Evolutionary conservation across 1,140 invertebrate species (phyloP).

Genomic region (Drosophila busckii): DNA sequence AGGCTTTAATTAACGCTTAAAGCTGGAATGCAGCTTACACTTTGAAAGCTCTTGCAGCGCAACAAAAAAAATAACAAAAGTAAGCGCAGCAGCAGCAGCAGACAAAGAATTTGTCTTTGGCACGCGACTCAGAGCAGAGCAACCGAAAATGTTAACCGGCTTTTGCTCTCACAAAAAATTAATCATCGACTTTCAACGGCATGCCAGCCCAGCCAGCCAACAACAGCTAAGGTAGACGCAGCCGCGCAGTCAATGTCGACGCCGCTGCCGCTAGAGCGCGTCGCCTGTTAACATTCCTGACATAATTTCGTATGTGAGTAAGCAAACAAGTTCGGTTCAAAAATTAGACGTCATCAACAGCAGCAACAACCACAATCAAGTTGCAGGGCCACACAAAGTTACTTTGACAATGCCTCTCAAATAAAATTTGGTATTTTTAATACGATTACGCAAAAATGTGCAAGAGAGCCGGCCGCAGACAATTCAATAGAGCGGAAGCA

Average conservation of each 20-base stretch:
- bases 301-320: conserved; percentile 73
- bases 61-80: neutral
- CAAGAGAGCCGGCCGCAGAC: conserved; percentile 12
- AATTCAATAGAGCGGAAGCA: conserved; percentile 39
- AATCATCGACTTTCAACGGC: conserved; percentile 54
- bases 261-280: conserved; percentile 8
- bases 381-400: conserved; percentile 20
- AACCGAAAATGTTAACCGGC: conserved; percentile 54
- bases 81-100: neutral
- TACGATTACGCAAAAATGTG: conserved; percentile 34
- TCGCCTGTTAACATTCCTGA: conserved; percentile 66
- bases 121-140: conserved; percentile 43
- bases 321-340: conserved; percentile 68
- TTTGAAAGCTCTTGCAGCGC: conserved; percentile 9
- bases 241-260: conserved; percentile 10
- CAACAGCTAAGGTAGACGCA: no score
- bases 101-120: conserved; percentile 33
- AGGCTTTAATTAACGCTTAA: conserved; percentile 35
- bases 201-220: conserved; percentile 17
- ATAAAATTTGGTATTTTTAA: conserved; percentile 50
- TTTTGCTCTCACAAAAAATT: conserved; percentile 50
- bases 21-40: conserved; percentile 31
- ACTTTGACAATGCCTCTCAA: conserved; percentile 19
- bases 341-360: conserved; percentile 67
- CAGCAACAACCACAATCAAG: conserved; percentile 18